Percentiles rank a stretch among this genome's conserved stretches.
These are phyloP conservation scores for Drosophila infuscata DNA, from an alignment of 2,888 invertebrate species.

Conservation along the genomic window DNA sequence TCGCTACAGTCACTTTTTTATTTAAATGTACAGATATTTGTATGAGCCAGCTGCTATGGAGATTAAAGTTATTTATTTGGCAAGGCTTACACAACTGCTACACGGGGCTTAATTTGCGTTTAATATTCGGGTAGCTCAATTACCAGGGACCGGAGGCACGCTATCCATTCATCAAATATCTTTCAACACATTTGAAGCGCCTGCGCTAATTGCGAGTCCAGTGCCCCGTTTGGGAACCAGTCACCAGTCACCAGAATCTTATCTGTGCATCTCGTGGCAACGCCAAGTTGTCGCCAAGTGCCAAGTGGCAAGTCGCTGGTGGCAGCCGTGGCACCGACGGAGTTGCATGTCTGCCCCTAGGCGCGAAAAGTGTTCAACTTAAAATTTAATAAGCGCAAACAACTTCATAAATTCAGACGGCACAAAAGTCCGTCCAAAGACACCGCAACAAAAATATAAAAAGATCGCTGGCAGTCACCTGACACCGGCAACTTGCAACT, in stretches of 20 bases:
- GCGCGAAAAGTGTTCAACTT: slow-evolving; percentile 66
- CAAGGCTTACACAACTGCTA: neutral
- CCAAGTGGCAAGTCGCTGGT: slow-evolving; percentile 36
- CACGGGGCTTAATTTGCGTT: slow-evolving; percentile 15
- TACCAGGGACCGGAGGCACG: slow-evolving; percentile 40
- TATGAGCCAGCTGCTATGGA: neutral
- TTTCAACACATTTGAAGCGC: slow-evolving; percentile 77
- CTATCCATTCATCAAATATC: slow-evolving; percentile 76
- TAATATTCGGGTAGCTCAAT: slow-evolving; percentile 19
- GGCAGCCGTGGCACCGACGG: slow-evolving; percentile 37
- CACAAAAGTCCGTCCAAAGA: slow-evolving; percentile 11
- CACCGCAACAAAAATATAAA: slow-evolving; percentile 15
- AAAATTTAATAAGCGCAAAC: slow-evolving; percentile 78
- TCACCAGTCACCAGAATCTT: slow-evolving; percentile 61
- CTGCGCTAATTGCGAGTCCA: slow-evolving; percentile 65
- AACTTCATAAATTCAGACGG: slow-evolving; percentile 74
- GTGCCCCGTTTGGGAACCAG: slow-evolving; percentile 49
- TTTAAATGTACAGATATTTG: neutral
- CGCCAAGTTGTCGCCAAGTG: slow-evolving; percentile 75
- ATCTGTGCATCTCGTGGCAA: slow-evolving; percentile 75
- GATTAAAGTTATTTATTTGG: slow-evolving; percentile 3
- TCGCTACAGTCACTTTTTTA: neutral
- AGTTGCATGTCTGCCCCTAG: slow-evolving; percentile 62
- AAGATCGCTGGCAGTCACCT: slow-evolving; percentile 50
- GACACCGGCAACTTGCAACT: slow-evolving; percentile 39